These are phyloP conservation scores for Hipparchia sbordonii DNA, from an alignment of 2,888 invertebrate species.

Conservation along the genomic window DNA sequence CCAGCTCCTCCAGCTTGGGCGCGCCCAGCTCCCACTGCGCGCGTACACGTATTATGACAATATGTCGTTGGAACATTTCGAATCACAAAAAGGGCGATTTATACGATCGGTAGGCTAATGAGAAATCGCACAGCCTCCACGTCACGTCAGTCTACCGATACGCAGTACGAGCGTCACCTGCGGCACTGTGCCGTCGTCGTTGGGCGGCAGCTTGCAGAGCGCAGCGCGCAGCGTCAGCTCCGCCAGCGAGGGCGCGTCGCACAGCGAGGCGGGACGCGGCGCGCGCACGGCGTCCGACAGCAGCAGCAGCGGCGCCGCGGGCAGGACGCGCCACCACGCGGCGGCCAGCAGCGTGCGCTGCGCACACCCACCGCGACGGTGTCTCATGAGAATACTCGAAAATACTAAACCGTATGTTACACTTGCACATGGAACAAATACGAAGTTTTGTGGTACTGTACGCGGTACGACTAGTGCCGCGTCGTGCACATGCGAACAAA, in stretches of 20 bases:
- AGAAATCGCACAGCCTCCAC: no score
- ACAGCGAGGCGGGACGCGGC: background rate
- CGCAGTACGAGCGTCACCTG: background rate
- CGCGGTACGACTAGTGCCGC: no score
- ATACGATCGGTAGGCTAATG: no score
- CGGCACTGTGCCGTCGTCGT: background rate
- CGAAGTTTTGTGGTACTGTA: no score
- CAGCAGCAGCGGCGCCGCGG: conserved; percentile 2
- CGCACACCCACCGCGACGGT: background rate
- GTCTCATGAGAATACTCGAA: no score
- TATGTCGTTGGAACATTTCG: no score
- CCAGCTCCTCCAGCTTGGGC: conserved; percentile 2
- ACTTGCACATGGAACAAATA: no score
- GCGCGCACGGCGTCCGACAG: conserved; percentile 14
- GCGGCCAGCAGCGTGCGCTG: conserved; percentile 5
- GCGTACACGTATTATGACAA: no score
- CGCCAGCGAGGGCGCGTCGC: conserved; percentile 9
- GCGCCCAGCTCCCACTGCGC: background rate
- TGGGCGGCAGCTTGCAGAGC: conserved; percentile 2
- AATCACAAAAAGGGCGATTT: no score
- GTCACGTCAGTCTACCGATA: background rate
- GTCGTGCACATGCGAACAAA: no score
- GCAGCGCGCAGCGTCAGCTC: conserved; percentile 22
- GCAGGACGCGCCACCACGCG: conserved; percentile 13
- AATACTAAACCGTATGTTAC: no score